These are phyloP conservation scores for Silurus glanis DNA, from an alignment of 2,113 vertebrate species.

Conservation along the genomic window DNA sequence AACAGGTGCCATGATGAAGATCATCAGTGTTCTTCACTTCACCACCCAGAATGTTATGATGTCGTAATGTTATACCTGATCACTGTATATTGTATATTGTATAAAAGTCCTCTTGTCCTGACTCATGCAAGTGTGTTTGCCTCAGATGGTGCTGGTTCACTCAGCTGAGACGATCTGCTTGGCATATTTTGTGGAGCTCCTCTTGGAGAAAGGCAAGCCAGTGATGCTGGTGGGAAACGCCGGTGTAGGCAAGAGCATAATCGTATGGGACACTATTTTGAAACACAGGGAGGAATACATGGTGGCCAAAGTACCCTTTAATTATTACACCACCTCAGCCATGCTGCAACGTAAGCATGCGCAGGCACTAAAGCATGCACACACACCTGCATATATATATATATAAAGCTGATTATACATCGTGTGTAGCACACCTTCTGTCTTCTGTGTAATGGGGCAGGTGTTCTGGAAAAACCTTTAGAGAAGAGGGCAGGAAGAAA, in stretches of 20 bases:
- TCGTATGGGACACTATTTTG: slow-evolving; percentile 70
- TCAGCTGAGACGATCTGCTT: slow-evolving; percentile 68
- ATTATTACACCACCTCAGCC: slow-evolving; percentile 69
- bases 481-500: slow-evolving; percentile 80
- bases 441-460: slow-evolving; percentile 53
- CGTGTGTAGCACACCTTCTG: background rate
- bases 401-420: background rate
- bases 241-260: slow-evolving; percentile 71
- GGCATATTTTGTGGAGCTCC: slow-evolving; percentile 71
- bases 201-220: slow-evolving; percentile 69
- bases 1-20: too few species aligned
- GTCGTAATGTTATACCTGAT: too few species aligned
- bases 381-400: background rate
- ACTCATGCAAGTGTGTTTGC: background rate
- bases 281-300: slow-evolving; percentile 70
- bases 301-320: slow-evolving; percentile 70
- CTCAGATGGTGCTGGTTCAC: slow-evolving; percentile 68
- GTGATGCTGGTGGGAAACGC: slow-evolving; percentile 72
- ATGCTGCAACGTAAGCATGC: slow-evolving; percentile 62
- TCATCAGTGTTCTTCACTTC: too few species aligned
- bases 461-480: slow-evolving; percentile 76
- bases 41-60: too few species aligned
- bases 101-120: background rate
- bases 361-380: background rate
- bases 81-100: too few species aligned